Base-by-base conservation (phyloP, 1,140 invertebrate genomes). In the Drosophila rufa region DNA sequence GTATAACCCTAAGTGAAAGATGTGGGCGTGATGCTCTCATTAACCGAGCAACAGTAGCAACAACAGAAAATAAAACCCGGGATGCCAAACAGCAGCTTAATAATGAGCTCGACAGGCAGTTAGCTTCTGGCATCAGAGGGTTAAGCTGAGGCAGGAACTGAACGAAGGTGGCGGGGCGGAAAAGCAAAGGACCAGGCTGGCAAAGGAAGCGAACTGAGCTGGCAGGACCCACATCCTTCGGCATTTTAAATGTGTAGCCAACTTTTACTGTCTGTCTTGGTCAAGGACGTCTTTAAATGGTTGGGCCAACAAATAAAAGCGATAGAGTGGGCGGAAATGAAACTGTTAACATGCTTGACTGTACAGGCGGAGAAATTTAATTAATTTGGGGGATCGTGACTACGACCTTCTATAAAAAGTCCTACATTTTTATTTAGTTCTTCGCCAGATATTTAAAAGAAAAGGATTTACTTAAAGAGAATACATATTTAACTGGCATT, bases 211-310 rank as follows among this genome's bases (percentile, higher is more conserved):
- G n/a, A 43, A 17, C 30, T n/a, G 9, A 43, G 36, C 38, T 15
- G 55, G 36, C 55, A 46, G 48, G 19, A 46, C 64, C 61, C 12
- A 40, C 65, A 80, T 74, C 76, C 77, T 80, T 80, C 62, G 71
- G 78, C 77, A 80, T 80, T 80, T 80, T 68, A 59, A 68, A 80
- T 80, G 51, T n/a, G 47, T 51, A 25, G 19, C 59, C 56, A 59
- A 60, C 64, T 19, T 15, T 40, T 27, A 22, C 30, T 22, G 27
- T 19, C 42, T 57, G 30, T 22, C 56, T 45, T 80, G 69, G 69
- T 75, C 76, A 80, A 80, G 78, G 78, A 75, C 77, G 30, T 38
- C 14, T 42, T 74, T 79, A 74, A 79, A 64, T 50, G 45, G 45
- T 50, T 46, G 12, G 47, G 38, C 9, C 46, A 40, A 19, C n/a